These are phyloP conservation scores for Molossus molossus DNA, from an alignment of 2,797 vertebrate species.

Conservation along the genomic window DNA sequence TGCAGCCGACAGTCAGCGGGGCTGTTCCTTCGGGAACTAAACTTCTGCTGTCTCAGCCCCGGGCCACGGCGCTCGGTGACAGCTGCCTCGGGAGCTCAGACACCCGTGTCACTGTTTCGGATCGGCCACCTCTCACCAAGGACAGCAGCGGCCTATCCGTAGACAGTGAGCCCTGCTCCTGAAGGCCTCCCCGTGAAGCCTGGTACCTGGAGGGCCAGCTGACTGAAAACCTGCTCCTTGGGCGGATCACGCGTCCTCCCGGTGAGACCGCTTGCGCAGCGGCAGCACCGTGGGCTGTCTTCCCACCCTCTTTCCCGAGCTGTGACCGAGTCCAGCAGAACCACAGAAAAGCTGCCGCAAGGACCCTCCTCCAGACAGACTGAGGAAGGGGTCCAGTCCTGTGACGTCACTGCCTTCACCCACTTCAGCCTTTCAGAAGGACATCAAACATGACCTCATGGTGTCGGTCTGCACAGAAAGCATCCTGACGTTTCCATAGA, in stretches of 20 bases:
- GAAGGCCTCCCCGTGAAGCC: background rate
- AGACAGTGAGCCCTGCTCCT: background rate
- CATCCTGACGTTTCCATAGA: background rate
- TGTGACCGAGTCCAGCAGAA: background rate
- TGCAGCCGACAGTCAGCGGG: too few relatives aligned
- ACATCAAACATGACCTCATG: background rate
- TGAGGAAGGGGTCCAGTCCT: background rate
- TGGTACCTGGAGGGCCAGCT: background rate
- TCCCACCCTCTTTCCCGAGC: background rate
- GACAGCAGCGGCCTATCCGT: background rate
- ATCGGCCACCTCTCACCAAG: background rate
- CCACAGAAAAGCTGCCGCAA: background rate
- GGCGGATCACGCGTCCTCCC: background rate
- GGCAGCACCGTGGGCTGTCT: background rate
- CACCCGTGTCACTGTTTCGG: background rate
- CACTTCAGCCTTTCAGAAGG: background rate
- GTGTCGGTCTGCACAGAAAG: background rate
- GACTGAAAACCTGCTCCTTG: background rate
- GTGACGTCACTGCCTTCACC: background rate
- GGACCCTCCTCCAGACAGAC: background rate
- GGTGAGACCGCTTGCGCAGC: background rate
- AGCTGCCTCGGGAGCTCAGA: background rate
- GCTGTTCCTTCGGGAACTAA: too few relatives aligned
- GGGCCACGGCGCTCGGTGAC: background rate
- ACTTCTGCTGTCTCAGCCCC: background rate